Base-by-base conservation (phyloP, 2,113 vertebrate species). In the Alligator mississippiensis region DNA sequence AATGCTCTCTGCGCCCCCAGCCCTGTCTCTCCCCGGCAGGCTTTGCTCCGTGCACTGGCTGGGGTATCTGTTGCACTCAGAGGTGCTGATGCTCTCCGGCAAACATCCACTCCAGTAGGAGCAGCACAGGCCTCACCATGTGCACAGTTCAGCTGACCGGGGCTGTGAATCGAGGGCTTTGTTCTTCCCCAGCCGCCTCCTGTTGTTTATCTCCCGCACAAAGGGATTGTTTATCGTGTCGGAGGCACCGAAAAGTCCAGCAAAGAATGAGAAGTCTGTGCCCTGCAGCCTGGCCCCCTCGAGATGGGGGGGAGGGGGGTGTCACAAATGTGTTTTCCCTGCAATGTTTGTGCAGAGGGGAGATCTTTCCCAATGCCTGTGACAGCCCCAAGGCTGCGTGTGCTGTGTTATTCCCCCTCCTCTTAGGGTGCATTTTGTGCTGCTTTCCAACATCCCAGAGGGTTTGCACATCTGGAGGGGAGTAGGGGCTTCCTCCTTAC, bases 171-270 rank as follows among this genome's bases (percentile, higher is more conserved):
- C 19, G 22, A 2, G 0, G 72, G 21, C 90, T 96, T 97, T 97
- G 97, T 97, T 93, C 75, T 6, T 54, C 19, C 13, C 81, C 91
- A 28, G 90, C 84, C 16, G 18, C 91, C 80, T 19, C 6, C 27
- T 54, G 11, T 88, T 97, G 96, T 97, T 97, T 97, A 47, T 89
- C 9, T 61, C 91, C 2, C 30, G 0, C 84, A 97, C 97, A 97
- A 96, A 96, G 87, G 92, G 82, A 70, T 59, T 85, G 90, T 94
- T 96, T 96, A 80, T 97, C 62, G 1, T 60, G 90, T 25, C 64
- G 0, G 60, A 55, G 87, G 79, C 70, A 34, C 80, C 76, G 86
- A 94, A 87, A 85, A 30, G 82, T 84, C 92, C 92, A 18, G 93
- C 17, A 78, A 72, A 91, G 89, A 93, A 80, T 77, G 92, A 24